Evolutionary conservation across 2,888 invertebrate genomes (phyloP), one percentile per base, ranked within the genome.

Genomic region (Steinernema scapterisci): DNA sequence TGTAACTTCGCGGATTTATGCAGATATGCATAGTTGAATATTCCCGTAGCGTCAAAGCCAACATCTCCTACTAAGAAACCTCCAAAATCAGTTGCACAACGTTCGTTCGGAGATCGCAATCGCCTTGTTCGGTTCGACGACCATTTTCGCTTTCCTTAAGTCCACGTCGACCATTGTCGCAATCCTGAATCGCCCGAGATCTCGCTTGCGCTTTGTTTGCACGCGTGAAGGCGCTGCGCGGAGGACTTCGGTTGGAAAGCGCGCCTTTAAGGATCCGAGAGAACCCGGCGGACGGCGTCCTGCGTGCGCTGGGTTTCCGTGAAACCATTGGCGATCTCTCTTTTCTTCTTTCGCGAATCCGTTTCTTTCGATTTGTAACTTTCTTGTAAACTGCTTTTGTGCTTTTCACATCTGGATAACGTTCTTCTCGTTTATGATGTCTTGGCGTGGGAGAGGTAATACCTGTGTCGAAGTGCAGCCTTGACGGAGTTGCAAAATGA

Each of bases 201-300:
- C 63, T 63, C 31, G 48, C 48, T 48, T 48, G 63, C 63, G 63
- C 63, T 63, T 63, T 63, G 63, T 63, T 63, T 63, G 63, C 63
- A 63, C 63, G 63, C 27, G 16, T 27, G 25, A 31, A 16, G 23
- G 52, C 63, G 63, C n/a, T 27, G 63, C 31, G 27, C 63, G 63
- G 63, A 63, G 63, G 63, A 63, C 31, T 27, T 63, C 25, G 27
- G 27, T 63, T 38, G 63, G 63, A 63, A 63, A 63, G 11, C 16
- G 48, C 48, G 31, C 63, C 38, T 63, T 63, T 19, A n/a, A 48
- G 48, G 48, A 48, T 38, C 38, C 38, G 38, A 38, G 38, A 38
- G 38, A 38, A 38, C 38, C 38, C 5, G 9, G 38, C 9, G 38
- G 38, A 6, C 38, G 38, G 38, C 5, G 38, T 9, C 9, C 38